Conservation (phyloP, 2,113 vertebrate genomes). For the Xerus inauris region DNA sequence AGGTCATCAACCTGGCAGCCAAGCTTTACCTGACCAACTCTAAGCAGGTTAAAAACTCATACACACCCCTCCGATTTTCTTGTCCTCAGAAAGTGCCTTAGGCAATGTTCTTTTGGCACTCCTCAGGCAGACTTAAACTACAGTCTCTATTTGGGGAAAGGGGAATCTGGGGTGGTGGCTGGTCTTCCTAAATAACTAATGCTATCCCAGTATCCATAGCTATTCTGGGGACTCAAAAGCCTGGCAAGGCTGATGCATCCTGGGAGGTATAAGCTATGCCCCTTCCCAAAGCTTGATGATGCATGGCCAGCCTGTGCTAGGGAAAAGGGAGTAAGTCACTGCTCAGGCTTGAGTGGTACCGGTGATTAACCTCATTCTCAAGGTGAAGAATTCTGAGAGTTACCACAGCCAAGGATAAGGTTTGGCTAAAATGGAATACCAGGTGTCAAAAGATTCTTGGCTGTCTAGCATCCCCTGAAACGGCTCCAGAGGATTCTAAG, state of each 20-base stretch:
- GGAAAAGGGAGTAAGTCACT: background rate
- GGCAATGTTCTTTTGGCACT: background rate
- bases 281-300: background rate
- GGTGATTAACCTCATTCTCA: background rate
- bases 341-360: background rate
- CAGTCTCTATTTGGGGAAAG: background rate
- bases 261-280: background rate
- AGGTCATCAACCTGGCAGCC: constrained; percentile 97
- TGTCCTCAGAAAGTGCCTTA: background rate
- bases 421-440: background rate
- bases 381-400: background rate
- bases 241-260: background rate
- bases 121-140: background rate
- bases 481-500: background rate
- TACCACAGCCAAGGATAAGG: background rate
- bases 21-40: constrained; percentile 99
- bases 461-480: background rate
- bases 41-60: constrained; percentile 87
- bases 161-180: background rate
- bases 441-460: background rate
- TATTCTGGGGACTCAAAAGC: background rate
- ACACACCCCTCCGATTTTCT: background rate
- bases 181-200: background rate
- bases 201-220: background rate
- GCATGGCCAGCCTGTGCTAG: background rate